phyloP scores from a whole-genome alignment of 2,113 vertebrate species.

The Salvelinus namaycush region DNA sequence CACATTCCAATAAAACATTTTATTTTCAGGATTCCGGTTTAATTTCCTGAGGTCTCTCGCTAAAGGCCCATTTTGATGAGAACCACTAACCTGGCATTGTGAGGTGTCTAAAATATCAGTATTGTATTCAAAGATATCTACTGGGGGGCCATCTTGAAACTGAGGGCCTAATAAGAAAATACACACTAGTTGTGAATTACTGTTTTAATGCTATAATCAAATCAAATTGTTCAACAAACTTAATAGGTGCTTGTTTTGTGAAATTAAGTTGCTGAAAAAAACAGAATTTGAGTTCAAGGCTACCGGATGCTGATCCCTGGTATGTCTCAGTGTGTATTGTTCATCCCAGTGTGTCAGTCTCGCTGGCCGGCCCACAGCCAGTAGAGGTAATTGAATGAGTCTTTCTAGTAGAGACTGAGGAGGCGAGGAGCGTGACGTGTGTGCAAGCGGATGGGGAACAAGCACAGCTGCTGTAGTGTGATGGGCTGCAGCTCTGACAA shows the following conservation, averaged over 20 bases:
- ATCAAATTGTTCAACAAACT: neutral
- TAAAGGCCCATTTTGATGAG: too few relatives aligned
- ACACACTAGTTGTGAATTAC: neutral
- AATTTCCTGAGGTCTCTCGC: too few relatives aligned
- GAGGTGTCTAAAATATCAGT: too few relatives aligned
- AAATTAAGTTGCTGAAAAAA: neutral
- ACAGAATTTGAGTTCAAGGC: neutral
- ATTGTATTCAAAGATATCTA: too few relatives aligned
- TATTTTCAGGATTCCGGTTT: too few relatives aligned
- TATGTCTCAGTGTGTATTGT: neutral
- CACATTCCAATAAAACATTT: too few relatives aligned
- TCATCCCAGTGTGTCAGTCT: neutral
- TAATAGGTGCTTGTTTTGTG: neutral
- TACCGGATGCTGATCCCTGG: neutral
- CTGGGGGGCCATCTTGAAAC: too few relatives aligned
- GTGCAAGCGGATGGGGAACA: conserved; percentile 5
- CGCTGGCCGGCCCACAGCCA: neutral
- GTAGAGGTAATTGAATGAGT: conserved; percentile 1
- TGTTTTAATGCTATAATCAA: neutral
- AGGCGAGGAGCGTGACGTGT: neutral
- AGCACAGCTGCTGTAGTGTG: conserved; percentile 39
- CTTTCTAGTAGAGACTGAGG: conserved; percentile 6
- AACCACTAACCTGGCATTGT: too few relatives aligned
- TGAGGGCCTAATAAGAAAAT: neutral
- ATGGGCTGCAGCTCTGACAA: conserved; percentile 44